Evolutionary conservation across 1,140 invertebrate species (phyloP).

Genomic region (Meloidogyne chitwoodi): DNA sequence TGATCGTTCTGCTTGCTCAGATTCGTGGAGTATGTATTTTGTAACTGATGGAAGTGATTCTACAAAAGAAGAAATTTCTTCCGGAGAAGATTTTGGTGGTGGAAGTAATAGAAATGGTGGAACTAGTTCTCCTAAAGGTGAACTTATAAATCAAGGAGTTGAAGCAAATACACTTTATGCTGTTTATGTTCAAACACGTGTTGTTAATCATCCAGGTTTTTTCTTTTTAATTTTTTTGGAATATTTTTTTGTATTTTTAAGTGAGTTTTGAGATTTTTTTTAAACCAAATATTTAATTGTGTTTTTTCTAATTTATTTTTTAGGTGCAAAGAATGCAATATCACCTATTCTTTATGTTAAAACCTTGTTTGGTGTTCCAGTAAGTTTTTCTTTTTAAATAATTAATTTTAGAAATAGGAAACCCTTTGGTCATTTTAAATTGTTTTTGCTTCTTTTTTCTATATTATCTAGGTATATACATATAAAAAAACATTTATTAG

Average conservation of each 20-base stretch:
- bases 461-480: too few species aligned
- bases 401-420: too few species aligned
- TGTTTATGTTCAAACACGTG: conserved; percentile 57
- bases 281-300: neutral
- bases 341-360: conserved; percentile 53
- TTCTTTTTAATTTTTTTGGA: neutral
- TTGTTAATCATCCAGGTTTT: conserved; percentile 49
- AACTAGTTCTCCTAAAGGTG: conserved; percentile 1
- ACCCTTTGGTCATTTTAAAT: too few species aligned
- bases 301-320: neutral
- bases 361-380: conserved; percentile 35
- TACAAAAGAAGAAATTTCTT: neutral
- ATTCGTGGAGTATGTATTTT: conserved; percentile 56
- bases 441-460: too few species aligned
- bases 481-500: too few species aligned
- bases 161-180: conserved; percentile 50
- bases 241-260: neutral
- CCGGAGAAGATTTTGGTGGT: neutral
- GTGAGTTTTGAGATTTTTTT: neutral
- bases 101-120: neutral
- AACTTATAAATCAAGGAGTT: conserved; percentile 37
- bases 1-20: conserved; percentile 54
- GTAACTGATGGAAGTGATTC: conserved; percentile 30
- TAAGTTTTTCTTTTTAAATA: neutral
- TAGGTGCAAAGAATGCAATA: conserved; percentile 52